phyloP scores from a whole-genome alignment of 1,140 invertebrate genomes.

The Proctacanthus coquilletti region DNA sequence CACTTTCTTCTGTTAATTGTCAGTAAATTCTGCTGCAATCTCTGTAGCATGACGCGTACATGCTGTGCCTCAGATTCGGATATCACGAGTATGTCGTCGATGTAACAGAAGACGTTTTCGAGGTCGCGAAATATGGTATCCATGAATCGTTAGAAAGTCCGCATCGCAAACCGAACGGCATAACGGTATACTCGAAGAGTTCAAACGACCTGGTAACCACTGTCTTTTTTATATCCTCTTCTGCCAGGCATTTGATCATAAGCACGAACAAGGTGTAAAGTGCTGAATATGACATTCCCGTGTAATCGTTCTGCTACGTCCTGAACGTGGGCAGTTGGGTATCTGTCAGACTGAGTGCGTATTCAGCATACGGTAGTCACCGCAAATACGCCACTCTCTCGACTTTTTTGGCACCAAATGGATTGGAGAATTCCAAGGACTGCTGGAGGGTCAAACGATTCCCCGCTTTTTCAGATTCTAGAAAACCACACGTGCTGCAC shows the following conservation, averaged over 20 bases:
- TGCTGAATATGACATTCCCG: constrained; percentile 28
- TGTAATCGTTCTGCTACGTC: constrained; percentile 21
- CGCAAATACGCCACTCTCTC: constrained; percentile 24
- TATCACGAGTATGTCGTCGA: constrained; percentile 27
- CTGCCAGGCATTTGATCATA: constrained; percentile 31
- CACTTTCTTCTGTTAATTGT: constrained; percentile 17
- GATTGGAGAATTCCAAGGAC: constrained; percentile 30
- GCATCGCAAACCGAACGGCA: constrained; percentile 19
- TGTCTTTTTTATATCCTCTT: constrained; percentile 24
- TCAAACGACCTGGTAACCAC: constrained; percentile 24
- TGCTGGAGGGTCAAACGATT: constrained; percentile 24
- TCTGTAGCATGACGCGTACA: constrained; percentile 9
- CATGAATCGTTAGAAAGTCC: constrained; percentile 35
- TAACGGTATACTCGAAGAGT: constrained; percentile 13
- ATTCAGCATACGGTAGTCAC: constrained; percentile 33
- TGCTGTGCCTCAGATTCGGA: constrained; percentile 16
- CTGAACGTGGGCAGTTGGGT: constrained; percentile 17
- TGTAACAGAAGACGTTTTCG: constrained; percentile 18
- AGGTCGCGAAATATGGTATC: constrained; percentile 27
- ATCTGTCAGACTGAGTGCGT: constrained; percentile 22
- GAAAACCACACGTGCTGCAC: constrained; percentile 15
- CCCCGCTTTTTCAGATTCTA: constrained; percentile 17
- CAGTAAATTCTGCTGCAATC: constrained; percentile 10
- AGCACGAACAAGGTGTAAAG: constrained; percentile 32
- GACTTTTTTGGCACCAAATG: constrained; percentile 29